These are phyloP conservation scores for Sternotherus odoratus DNA, from an alignment of 2,797 vertebrate genomes.

Conservation along the genomic window DNA sequence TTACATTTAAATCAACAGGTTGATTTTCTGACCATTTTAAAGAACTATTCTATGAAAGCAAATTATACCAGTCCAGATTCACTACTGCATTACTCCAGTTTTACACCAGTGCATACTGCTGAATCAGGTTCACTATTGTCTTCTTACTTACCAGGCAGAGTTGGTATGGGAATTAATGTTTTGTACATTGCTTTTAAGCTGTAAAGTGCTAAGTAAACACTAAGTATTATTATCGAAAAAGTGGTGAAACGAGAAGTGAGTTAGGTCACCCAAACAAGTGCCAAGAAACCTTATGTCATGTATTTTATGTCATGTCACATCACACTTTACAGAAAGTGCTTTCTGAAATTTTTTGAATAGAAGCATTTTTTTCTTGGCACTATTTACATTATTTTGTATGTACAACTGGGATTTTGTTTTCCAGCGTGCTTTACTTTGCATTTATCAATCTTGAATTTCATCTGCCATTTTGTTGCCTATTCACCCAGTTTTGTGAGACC, in stretches of 20 bases:
- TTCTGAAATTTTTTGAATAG: conserved; percentile 49
- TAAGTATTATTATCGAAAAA: background rate
- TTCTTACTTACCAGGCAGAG: background rate
- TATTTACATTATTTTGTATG: background rate
- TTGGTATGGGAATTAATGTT: background rate
- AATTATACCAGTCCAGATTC: background rate
- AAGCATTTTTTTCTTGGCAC: conserved; percentile 25
- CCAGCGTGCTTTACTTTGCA: background rate
- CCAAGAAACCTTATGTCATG: background rate
- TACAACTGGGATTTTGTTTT: background rate
- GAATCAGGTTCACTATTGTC: background rate
- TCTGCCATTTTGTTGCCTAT: background rate
- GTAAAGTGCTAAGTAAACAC: background rate
- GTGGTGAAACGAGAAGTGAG: background rate
- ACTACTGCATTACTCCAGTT: background rate
- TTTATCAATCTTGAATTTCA: background rate
- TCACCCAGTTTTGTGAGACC: background rate
- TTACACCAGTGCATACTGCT: background rate
- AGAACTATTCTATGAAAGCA: background rate
- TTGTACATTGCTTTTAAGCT: background rate
- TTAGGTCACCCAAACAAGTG: conserved; percentile 21
- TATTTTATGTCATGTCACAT: conserved; percentile 29
- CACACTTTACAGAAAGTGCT: conserved; percentile 32
- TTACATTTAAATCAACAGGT: background rate
- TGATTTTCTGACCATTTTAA: conserved; percentile 2